Evolutionary conservation across 2,113 vertebrate species (phyloP).

Genomic region (Gadus chalcogrammus): DNA sequence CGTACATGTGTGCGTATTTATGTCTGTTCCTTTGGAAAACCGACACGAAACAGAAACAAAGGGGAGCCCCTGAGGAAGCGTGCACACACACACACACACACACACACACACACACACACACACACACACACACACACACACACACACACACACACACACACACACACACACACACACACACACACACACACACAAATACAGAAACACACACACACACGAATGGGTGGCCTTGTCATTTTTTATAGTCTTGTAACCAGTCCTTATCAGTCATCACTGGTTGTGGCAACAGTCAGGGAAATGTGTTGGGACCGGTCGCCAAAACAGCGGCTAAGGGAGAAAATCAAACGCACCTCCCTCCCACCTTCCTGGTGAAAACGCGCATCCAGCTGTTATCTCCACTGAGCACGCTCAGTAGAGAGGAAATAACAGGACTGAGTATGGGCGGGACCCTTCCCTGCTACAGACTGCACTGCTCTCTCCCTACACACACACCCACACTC

Average conservation of each 20-base stretch:
- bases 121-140: no score
- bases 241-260: slow-evolving; percentile 21
- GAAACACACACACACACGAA: no score
- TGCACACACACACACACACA: no score
- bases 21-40: no score
- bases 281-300: slow-evolving; percentile 34
- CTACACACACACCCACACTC: slow-evolving; percentile 1
- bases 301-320: slow-evolving; percentile 45
- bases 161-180: no score
- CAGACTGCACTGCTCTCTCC: slow-evolving; percentile 4
- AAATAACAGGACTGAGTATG: slow-evolving; percentile 52
- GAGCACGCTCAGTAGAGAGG: slow-evolving; percentile 35
- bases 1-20: no score
- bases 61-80: no score
- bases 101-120: no score
- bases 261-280: slow-evolving; percentile 51
- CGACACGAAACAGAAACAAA: no score
- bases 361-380: slow-evolving; percentile 18
- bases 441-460: slow-evolving; percentile 29
- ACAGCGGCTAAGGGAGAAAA: slow-evolving; percentile 52
- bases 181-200: no score
- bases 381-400: slow-evolving; percentile 34
- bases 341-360: slow-evolving; percentile 36
- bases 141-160: no score
- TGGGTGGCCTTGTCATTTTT: no score